Conservation (phyloP, 2,797 vertebrate species). For the Dryobates pubescens region DNA sequence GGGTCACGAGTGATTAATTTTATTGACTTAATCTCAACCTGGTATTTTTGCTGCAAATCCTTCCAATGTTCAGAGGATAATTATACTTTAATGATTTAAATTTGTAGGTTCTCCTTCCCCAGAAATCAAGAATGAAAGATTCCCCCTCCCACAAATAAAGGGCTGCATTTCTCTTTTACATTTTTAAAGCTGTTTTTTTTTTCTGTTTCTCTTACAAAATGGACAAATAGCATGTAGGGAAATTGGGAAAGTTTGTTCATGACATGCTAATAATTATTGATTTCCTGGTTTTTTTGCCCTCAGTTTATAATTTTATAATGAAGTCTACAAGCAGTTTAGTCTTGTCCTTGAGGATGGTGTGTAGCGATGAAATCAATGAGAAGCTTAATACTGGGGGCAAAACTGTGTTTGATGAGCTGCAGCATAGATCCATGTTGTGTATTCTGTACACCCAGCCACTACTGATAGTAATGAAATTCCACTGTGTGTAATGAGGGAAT, state of each 20-base stretch:
- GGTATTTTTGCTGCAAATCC: conserved; percentile 69
- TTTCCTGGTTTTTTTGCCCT: background rate
- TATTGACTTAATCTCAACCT: conserved; percentile 73
- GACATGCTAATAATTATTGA: background rate
- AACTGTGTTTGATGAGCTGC: conserved; percentile 1
- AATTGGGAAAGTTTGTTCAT: conserved; percentile 1
- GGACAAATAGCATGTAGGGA: background rate
- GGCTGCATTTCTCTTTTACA: background rate
- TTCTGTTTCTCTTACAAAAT: conserved; percentile 32
- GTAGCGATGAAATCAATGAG: conserved; percentile 24
- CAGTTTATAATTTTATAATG: conserved; percentile 27
- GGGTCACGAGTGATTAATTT: conserved; percentile 68
- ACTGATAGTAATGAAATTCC: conserved; percentile 5
- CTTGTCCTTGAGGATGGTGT: background rate
- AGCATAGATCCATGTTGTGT: background rate
- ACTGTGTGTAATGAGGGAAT: background rate
- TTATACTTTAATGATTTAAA: conserved; percentile 71
- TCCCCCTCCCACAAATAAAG: conserved; percentile 23
- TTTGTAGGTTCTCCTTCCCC: conserved; percentile 34
- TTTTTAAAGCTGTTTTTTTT: conserved; percentile 19
- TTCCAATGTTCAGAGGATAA: conserved; percentile 58
- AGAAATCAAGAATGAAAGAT: background rate
- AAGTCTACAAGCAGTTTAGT: conserved; percentile 18
- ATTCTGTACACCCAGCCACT: background rate
- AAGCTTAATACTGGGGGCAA: background rate